Conservation (phyloP, 2,113 vertebrate genomes). For the Coptodon bakossiorum region DNA sequence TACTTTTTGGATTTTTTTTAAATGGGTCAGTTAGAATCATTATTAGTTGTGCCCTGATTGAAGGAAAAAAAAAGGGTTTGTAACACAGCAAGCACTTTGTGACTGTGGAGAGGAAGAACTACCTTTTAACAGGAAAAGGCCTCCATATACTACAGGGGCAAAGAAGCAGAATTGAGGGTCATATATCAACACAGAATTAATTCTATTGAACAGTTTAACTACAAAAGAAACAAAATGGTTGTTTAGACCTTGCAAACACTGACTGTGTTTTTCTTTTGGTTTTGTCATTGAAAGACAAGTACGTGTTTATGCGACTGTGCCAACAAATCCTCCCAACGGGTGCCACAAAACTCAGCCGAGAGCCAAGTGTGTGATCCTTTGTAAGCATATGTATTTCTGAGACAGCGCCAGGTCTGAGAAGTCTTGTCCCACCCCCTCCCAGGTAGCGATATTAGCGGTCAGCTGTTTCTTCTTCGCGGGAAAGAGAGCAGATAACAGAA, state of each 20-base stretch:
- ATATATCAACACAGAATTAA: neutral
- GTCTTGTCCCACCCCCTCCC: neutral
- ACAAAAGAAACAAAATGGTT: neutral
- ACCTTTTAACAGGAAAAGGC: neutral
- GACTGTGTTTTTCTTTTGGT: neutral
- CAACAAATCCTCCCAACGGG: neutral
- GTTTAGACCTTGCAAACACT: neutral
- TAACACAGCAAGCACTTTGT: neutral
- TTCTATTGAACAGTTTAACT: neutral
- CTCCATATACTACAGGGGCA: neutral
- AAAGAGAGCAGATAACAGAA: conserved; percentile 43
- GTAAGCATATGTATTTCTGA: neutral
- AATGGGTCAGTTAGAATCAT: neutral
- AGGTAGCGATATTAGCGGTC: conserved; percentile 40
- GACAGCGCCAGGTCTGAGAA: neutral
- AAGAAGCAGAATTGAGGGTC: neutral
- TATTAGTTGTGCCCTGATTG: neutral
- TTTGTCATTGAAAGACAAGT: neutral
- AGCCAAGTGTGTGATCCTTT: neutral
- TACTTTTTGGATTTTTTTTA: neutral
- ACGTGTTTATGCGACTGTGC: neutral
- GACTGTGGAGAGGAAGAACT: neutral
- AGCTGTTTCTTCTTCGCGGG: conserved; percentile 13
- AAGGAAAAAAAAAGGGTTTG: neutral
- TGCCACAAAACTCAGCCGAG: neutral